Evolutionary conservation across 2,113 vertebrate species (phyloP), one percentile per base, ranked within the genome.

Genomic region (Corapipo altera): DNA sequence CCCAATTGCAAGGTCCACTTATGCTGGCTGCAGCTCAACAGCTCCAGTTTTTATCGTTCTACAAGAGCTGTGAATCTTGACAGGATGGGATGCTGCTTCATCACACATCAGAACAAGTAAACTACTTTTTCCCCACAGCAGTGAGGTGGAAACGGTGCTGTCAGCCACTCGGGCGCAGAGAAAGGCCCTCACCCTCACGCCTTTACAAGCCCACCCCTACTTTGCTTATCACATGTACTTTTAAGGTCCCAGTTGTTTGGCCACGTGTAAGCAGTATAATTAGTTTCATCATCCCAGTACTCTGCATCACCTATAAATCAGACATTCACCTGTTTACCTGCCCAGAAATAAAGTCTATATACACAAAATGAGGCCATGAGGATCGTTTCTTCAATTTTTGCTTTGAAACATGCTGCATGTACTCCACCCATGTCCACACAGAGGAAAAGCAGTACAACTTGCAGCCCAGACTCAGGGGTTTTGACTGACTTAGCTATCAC

Each of bases 131-230:
- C 8, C 11, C 10, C 13, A 5, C 3, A 61, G 16, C 19, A 39
- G 19, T 57, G 89, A 70, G n/a, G 7, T 57, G 8, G 41, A 57
- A 80, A 83, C 0, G 0, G 6, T 3, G 0, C 37, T 83, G 41
- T 8, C 37, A 57, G 19, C 18, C 16, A 13, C 21, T 46, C 48
- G 17, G 13, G 30, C 23, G 18, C 15, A 54, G n/a, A 33, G 39
- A 9, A 7, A 32, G 9, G 21, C 52, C 49, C 32, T 54, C 20
- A 32, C 16, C 51, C 18, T 20, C 15, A 39, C n/a, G n/a, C 12
- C 27, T 65, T 75, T 57, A 65, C 33, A 41, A 71, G 35, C 26
- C 24, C 10, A 58, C 5, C 8, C 17, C 11, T 22, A 35, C 9
- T 11, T 46, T 35, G 7, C 22, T 10, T 58, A 8, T 15, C 46